Conservation (phyloP, 1,140 invertebrate species). For the Drosophila hydei region DNA sequence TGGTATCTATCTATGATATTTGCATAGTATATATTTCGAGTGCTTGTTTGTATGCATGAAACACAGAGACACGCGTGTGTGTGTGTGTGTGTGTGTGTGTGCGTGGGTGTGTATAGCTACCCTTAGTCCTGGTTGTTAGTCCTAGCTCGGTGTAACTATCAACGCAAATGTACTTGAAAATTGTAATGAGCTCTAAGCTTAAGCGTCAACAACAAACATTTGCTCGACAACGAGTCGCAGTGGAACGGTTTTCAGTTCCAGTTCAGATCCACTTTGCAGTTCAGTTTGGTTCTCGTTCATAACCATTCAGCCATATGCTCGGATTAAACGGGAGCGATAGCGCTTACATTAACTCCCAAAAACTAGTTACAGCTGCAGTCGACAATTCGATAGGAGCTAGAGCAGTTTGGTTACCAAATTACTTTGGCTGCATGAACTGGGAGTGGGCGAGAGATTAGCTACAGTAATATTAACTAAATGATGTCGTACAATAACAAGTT, state of each 20-base stretch:
- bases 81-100: neutral
- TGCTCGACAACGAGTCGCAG: constrained; percentile 9
- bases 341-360: constrained; percentile 51
- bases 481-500: neutral
- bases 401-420: constrained; percentile 31
- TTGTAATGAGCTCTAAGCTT: constrained; percentile 81
- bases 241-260: constrained; percentile 6
- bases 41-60: constrained; percentile 74
- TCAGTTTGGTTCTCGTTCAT: constrained; percentile 39
- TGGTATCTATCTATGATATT: constrained; percentile 67
- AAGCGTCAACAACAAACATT: constrained; percentile 81
- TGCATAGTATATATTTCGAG: constrained; percentile 82
- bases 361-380: constrained; percentile 44
- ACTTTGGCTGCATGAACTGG: constrained; percentile 2
- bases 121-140: constrained; percentile 34
- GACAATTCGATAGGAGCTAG: constrained; percentile 39
- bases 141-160: constrained; percentile 70
- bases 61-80: constrained; percentile 31
- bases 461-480: neutral
- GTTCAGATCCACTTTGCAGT: constrained; percentile 42
- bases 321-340: constrained; percentile 60
- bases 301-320: constrained; percentile 70
- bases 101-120: neutral
- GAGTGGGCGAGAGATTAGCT: neutral
- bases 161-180: constrained; percentile 83